These are phyloP conservation scores for Venturia canescens DNA, from an alignment of 1,140 invertebrate species.

Conservation along the genomic window DNA sequence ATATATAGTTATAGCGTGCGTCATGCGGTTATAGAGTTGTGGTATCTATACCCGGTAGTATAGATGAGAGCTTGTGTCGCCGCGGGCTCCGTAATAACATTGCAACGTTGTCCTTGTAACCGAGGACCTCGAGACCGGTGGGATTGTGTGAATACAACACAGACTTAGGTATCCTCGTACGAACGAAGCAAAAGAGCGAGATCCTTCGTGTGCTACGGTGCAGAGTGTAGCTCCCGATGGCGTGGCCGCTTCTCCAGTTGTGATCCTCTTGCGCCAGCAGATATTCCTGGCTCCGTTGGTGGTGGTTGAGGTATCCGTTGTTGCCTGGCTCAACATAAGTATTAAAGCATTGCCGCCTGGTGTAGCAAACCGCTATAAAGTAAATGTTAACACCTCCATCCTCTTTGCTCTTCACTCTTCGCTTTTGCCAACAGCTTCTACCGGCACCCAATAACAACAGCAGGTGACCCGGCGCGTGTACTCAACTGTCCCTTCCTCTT, in stretches of 20 bases:
- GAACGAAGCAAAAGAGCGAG: slow-evolving; percentile 1
- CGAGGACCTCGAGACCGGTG: background rate
- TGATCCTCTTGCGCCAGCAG: slow-evolving; percentile 47
- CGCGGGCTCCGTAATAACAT: slow-evolving; percentile 13
- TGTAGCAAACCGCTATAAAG: slow-evolving; percentile 64
- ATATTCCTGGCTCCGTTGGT: slow-evolving; percentile 31
- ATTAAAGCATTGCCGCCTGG: slow-evolving; percentile 63
- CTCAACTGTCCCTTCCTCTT: background rate
- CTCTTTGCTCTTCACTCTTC: slow-evolving; percentile 30
- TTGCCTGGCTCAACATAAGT: slow-evolving; percentile 55
- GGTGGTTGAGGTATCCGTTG: slow-evolving; percentile 15
- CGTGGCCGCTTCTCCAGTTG: background rate
- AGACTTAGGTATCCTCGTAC: background rate
- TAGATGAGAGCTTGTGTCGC: slow-evolving; percentile 18
- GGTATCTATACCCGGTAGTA: slow-evolving; percentile 27
- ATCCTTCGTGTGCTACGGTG: background rate
- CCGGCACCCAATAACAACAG: background rate
- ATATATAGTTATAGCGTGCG: background rate
- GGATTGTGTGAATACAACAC: background rate
- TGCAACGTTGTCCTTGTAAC: background rate
- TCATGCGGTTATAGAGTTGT: slow-evolving; percentile 10
- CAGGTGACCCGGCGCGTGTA: background rate
- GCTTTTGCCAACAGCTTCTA: background rate
- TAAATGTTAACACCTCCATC: slow-evolving; percentile 68
- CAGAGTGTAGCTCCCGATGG: slow-evolving; percentile 9